Evolutionary conservation across 2,113 vertebrate genomes (phyloP).

Genomic region (Nanorana parkeri): DNA sequence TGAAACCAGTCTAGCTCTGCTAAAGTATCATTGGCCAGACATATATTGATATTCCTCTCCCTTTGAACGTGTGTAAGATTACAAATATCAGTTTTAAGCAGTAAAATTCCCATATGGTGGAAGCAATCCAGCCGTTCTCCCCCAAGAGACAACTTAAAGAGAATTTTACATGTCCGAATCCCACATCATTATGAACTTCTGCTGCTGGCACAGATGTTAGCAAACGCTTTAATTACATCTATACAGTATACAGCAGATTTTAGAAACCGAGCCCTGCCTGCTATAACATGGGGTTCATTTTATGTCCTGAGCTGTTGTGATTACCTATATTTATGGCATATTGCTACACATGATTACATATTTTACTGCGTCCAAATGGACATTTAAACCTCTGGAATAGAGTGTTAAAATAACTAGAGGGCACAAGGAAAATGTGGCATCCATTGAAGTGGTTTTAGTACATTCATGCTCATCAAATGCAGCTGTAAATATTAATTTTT

Average conservation of each 20-base stretch:
- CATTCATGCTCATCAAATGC: background rate
- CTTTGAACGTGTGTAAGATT: slow-evolving; percentile 47
- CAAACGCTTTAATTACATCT: background rate
- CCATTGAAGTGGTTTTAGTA: background rate
- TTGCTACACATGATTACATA: background rate
- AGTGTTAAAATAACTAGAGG: background rate
- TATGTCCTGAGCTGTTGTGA: background rate
- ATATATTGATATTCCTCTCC: slow-evolving; percentile 14
- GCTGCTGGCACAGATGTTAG: slow-evolving; percentile 1
- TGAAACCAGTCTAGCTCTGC: slow-evolving; percentile 9
- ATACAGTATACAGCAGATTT: background rate
- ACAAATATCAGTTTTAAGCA: slow-evolving; percentile 42
- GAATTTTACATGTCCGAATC: background rate
- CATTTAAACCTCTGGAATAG: background rate
- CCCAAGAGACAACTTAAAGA: slow-evolving; percentile 17
- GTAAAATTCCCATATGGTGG: slow-evolving; percentile 41
- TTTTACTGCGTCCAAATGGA: background rate
- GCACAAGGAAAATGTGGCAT: background rate
- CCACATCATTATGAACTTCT: slow-evolving; percentile 25
- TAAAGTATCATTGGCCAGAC: slow-evolving; percentile 20
- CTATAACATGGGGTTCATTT: background rate
- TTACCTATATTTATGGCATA: background rate
- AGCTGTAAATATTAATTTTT: no score
- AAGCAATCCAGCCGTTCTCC: background rate
- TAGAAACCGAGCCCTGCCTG: background rate